phyloP scores from a whole-genome alignment of 2,113 vertebrate genomes.

The Eclectus roratus region DNA sequence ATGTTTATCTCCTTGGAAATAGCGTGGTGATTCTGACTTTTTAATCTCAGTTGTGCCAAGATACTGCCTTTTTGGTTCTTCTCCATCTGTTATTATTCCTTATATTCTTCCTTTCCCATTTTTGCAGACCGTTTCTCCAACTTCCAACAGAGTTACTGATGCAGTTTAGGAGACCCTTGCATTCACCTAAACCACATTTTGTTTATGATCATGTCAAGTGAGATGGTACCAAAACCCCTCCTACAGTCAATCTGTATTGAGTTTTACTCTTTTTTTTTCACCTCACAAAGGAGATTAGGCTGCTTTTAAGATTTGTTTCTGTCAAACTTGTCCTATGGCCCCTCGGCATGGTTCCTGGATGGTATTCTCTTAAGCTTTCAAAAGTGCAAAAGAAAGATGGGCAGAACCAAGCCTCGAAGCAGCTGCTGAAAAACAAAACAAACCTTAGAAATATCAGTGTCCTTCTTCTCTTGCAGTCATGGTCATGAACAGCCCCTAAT shows the following conservation, averaged over 20 bases:
- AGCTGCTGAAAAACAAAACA: background rate
- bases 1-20: background rate
- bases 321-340: background rate
- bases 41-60: background rate
- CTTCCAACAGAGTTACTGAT: background rate
- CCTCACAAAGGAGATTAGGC: background rate
- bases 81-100: background rate
- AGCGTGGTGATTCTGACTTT: background rate
- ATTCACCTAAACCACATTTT: background rate
- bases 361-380: background rate
- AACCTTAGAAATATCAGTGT: background rate
- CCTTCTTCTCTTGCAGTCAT: accelerated
- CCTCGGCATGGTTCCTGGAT: background rate
- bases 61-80: background rate
- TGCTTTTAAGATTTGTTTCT: background rate
- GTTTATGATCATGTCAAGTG: background rate
- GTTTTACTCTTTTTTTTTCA: background rate
- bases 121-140: background rate
- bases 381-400: background rate
- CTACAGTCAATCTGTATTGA: background rate
- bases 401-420: background rate
- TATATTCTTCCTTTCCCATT: background rate
- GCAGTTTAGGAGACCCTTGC: background rate
- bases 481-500: background rate
- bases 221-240: background rate